Evolutionary conservation across 2,113 vertebrate species (phyloP).

Genomic region (Picathartes gymnocephalus): DNA sequence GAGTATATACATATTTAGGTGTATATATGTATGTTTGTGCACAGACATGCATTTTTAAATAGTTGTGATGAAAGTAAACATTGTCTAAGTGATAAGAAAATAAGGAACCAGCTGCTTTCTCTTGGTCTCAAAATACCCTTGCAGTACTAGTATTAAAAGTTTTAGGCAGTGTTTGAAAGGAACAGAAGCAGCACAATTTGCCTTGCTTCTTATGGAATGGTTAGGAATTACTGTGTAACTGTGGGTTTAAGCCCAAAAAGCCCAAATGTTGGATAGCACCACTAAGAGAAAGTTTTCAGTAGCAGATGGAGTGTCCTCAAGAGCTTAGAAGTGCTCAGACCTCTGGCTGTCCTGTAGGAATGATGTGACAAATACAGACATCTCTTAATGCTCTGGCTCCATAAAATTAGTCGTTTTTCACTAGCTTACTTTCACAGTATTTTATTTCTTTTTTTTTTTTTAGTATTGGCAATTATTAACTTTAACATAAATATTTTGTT

Average conservation of each 20-base stretch:
- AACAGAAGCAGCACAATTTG: not conserved
- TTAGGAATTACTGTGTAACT: not conserved
- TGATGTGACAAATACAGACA: not conserved
- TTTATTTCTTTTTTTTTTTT: not conserved
- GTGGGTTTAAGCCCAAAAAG: not conserved
- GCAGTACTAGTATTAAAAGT: not conserved
- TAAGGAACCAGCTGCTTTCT: not conserved
- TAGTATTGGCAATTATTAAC: not conserved
- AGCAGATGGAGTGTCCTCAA: not conserved
- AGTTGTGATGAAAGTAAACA: not conserved
- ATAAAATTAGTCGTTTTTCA: not conserved
- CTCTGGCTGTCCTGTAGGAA: not conserved
- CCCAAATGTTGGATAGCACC: not conserved
- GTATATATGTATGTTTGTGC: not conserved
- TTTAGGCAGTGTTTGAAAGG: not conserved
- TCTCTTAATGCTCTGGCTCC: not conserved
- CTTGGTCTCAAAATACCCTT: not conserved
- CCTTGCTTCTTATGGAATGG: not conserved
- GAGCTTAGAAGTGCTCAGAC: not conserved
- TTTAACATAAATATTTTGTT: slow-evolving; percentile 53
- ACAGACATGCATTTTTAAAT: not conserved
- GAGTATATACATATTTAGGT: not conserved
- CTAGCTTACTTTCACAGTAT: not conserved
- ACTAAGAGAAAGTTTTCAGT: not conserved
- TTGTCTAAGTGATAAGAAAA: not conserved